phyloP scores from a whole-genome alignment of 2,888 invertebrate species.

The Papilio elwesi region DNA sequence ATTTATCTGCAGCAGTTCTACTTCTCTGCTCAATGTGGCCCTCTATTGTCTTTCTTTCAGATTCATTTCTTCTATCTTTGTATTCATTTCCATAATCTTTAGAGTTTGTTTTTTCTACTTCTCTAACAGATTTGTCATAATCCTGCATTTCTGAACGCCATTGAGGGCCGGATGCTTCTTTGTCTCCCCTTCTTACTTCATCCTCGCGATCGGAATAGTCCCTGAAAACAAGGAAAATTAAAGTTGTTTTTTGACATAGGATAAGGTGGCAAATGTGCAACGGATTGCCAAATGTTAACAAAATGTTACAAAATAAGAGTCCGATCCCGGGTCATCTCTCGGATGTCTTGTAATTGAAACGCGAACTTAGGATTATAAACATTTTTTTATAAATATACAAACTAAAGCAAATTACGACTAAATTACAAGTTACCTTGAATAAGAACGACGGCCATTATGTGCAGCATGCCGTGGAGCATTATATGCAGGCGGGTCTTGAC shows the following conservation, averaged over 20 bases:
- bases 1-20: conserved; percentile 77
- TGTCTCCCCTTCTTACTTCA: conserved; percentile 71
- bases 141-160: conserved; percentile 82
- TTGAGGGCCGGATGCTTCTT: conserved; percentile 74
- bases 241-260: conserved; percentile 7
- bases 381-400: conserved; percentile 31
- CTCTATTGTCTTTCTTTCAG: conserved; percentile 74
- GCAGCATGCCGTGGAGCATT: conserved; percentile 72
- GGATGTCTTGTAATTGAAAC: too few species aligned
- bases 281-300: neutral
- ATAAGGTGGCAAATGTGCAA: neutral
- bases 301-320: too few species aligned
- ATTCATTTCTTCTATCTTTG: conserved; percentile 79
- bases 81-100: conserved; percentile 79
- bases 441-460: conserved; percentile 75
- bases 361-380: too few species aligned
- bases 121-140: conserved; percentile 73
- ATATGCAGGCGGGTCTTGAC: conserved; percentile 72
- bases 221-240: conserved; percentile 57
- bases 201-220: conserved; percentile 80
- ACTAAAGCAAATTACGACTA: too few species aligned
- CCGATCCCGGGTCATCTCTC: too few species aligned
- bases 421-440: conserved; percentile 63
- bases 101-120: conserved; percentile 77
- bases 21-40: conserved; percentile 65